Evolutionary conservation across 2,888 invertebrate species (phyloP), one percentile per base, ranked within the genome.

Genomic region (Tachina lurida): DNA sequence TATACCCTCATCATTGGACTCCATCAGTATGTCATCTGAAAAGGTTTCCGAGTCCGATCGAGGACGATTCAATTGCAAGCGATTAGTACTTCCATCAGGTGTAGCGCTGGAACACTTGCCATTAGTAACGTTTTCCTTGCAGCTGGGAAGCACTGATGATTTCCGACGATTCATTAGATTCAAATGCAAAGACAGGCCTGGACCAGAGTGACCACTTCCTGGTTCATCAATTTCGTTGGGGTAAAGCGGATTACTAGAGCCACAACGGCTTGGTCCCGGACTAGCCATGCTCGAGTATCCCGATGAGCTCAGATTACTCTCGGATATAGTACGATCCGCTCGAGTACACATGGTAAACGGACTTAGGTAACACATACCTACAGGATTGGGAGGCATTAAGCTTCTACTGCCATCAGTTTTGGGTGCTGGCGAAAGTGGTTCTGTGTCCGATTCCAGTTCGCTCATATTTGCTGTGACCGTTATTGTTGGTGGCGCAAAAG

Each of bases 231-330:
- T 95, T 93, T 96, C 96, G 13, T 95, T 95, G 2, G 96, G 95
- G 90, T 96, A 96, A 4, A 97, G 91, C 0, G 96, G 96, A 91
- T 96, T 97, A 89, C 95, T 96, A 0, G 96, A 97, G 9, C 96
- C 96, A 90, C 97, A 97, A 85, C 97, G 93, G 1, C 96, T 96
- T 7, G 96, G 96, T 0, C 96, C 96, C 0, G 97, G 97, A 92
- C 96, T 96, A 0, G 97, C 96, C 96, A 97, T 96, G 3, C 96
- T 97, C 87, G 96, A 96, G 91, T 97, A 97, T 10, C 97, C 97
- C 0, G 96, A 97, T 10, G 97, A 96, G 87, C 96, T 96, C 56
- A 97, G 93, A 91, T 97, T 97, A 3, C 96, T 96, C 93, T 97
- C 96, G 0, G 97, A 97, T 15, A 96, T 96, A 2, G 96, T 96